Base-by-base conservation (phyloP, 2,888 invertebrate genomes). In the Tipula vernalis region DNA sequence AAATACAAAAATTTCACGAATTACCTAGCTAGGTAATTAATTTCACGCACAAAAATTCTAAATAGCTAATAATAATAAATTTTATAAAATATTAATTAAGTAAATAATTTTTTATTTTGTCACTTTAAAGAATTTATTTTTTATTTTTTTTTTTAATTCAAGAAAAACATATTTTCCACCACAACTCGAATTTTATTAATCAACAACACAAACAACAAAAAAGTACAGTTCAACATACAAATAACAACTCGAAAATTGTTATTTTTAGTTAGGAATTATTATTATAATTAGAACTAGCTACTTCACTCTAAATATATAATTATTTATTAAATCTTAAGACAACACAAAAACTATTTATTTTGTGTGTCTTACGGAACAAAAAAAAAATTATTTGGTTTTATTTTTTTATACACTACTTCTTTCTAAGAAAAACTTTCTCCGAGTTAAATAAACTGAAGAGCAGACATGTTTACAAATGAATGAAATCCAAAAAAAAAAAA, bases 391-490 rank as follows among this genome's bases (percentile, higher is more conserved):
- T 57, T 57, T 57, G 51, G 6, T 57, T 15, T 57, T 71, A 15
- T 57, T 15, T 57, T 71, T 71, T 71, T 8, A 28, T 71, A 71
- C 51, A 51, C n/a, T 71, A 71, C 71, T 71, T 28, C 71, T 18
- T 71, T 71, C 28, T 6, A 71, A 28, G 18, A 71, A 71, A 71
- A 51, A 51, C 51, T 71, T 71, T 71, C 71, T 71, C 71, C 71
- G 71, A 71, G 71, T 71, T 71, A 71, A 71, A 28, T 71, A 71
- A 71, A 71, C 71, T 71, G 71, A 28, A 71, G 71, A 71, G 71
- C 71, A 71, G 71, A 71, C 71, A 71, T 71, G 71, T 71, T 71
- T 71, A 71, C 71, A 71, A 71, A 71, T 71, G 71, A 71, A 71
- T 71, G 71, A 71, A 71, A 71, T 71, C 39, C 39, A 18, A 71